phyloP scores from a whole-genome alignment of 2,888 invertebrate genomes.

The Agrochola lychnidis region DNA sequence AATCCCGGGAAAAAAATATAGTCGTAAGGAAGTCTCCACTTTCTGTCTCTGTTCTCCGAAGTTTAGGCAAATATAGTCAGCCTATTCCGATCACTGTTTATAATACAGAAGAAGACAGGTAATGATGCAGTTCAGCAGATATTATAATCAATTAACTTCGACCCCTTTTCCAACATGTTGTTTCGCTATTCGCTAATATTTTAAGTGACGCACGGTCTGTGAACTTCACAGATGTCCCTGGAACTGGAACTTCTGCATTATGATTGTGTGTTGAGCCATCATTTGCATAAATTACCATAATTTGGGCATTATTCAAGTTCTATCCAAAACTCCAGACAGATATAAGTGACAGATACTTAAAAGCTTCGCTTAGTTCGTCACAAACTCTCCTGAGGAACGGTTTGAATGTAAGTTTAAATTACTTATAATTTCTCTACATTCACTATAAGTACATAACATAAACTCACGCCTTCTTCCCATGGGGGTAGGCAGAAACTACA shows the following conservation, averaged over 20 bases:
- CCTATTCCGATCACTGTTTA: too few relatives aligned
- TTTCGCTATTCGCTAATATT: not conserved
- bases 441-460: too few relatives aligned
- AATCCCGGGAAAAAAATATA: too few relatives aligned
- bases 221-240: not conserved
- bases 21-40: too few relatives aligned
- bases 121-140: not conserved
- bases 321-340: constrained; percentile 33
- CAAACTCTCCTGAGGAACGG: not conserved
- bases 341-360: constrained; percentile 30
- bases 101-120: not conserved
- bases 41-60: too few relatives aligned
- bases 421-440: not conserved
- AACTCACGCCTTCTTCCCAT: too few relatives aligned
- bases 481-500: too few relatives aligned
- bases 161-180: not conserved
- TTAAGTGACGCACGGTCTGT: too few relatives aligned
- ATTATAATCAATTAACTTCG: not conserved
- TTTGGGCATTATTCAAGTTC: constrained; percentile 51
- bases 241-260: constrained; percentile 27
- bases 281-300: constrained; percentile 60
- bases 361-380: constrained; percentile 24
- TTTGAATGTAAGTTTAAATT: not conserved
- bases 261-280: constrained; percentile 2
- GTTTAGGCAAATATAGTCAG: too few relatives aligned